Percentiles rank a stretch among this genome's conserved stretches.
phyloP scores from a whole-genome alignment of 2,113 vertebrate species.

The Oncorhynchus clarkii region DNA sequence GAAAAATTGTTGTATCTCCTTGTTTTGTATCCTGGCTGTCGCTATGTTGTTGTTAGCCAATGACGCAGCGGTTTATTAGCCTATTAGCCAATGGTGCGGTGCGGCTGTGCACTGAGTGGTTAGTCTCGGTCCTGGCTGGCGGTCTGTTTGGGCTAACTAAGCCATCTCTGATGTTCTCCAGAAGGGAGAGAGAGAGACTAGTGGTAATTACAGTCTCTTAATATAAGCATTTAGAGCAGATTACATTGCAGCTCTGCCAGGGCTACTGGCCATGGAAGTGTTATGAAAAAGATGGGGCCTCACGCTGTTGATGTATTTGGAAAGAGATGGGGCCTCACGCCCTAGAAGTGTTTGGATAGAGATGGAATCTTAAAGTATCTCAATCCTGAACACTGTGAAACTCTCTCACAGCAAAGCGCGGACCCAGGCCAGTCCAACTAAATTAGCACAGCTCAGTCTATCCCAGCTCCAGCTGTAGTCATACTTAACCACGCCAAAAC shows the following conservation, averaged over 20 bases:
- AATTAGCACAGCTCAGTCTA: neutral
- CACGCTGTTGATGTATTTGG: too few relatives aligned
- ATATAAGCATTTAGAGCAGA: constrained; percentile 68
- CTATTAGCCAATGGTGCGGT: neutral
- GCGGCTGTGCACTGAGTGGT: neutral
- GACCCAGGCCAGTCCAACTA: constrained; percentile 13
- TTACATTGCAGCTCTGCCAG: constrained; percentile 62
- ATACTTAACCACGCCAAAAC: neutral
- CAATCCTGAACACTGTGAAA: constrained; percentile 33
- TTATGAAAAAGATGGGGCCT: constrained; percentile 38
- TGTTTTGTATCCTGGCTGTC: too few relatives aligned
- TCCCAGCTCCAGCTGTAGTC: constrained; percentile 25
- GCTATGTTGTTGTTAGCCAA: too few relatives aligned
- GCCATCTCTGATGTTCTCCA: constrained; percentile 56
- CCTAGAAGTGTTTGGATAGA: too few relatives aligned
- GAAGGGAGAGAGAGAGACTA: constrained; percentile 54
- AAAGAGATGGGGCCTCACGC: too few relatives aligned
- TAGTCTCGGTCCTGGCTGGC: constrained; percentile 4
- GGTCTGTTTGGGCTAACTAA: constrained; percentile 52
- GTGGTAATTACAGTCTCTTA: constrained; percentile 66
- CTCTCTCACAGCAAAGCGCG: constrained; percentile 13
- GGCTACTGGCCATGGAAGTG: constrained; percentile 49
- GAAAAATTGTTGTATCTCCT: too few relatives aligned
- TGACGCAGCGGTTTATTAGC: too few relatives aligned
- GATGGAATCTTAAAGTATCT: constrained; percentile 37